These are phyloP conservation scores for Omphaloscelis lunosa DNA, from an alignment of 2,888 invertebrate species.

Conservation along the genomic window DNA sequence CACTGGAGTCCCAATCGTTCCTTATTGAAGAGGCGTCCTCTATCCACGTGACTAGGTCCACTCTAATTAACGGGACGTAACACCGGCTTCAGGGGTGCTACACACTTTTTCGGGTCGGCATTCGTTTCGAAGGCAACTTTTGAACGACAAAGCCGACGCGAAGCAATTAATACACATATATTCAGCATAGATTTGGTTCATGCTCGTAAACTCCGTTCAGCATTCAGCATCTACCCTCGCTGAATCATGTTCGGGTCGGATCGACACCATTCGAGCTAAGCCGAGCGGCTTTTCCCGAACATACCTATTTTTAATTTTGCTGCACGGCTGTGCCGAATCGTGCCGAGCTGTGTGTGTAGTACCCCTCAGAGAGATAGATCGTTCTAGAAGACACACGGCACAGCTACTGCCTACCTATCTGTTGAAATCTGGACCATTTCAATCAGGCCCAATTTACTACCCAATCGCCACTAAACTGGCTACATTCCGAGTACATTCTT, in stretches of 20 bases:
- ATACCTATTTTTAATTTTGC: neutral
- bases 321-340: neutral
- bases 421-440: constrained; percentile 82
- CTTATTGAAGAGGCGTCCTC: constrained; percentile 20
- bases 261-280: neutral
- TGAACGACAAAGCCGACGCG: neutral
- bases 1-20: constrained; percentile 7
- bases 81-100: constrained; percentile 6
- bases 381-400: constrained; percentile 46
- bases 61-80: constrained; percentile 24
- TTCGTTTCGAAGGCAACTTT: neutral
- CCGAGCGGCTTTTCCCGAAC: neutral
- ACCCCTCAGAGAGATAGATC: constrained; percentile 27
- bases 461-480: constrained; percentile 60
- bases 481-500: constrained; percentile 13
- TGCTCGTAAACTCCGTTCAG: neutral
- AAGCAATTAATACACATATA: neutral
- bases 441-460: constrained; percentile 80
- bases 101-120: neutral
- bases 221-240: neutral
- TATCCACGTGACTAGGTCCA: constrained; percentile 28
- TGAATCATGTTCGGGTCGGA: neutral
- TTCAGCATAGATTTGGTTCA: neutral
- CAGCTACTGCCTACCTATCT: constrained; percentile 26
- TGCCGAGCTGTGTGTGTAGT: neutral